These are phyloP conservation scores for Pachypeltis micranthus DNA, from an alignment of 1,140 invertebrate species.

Conservation along the genomic window DNA sequence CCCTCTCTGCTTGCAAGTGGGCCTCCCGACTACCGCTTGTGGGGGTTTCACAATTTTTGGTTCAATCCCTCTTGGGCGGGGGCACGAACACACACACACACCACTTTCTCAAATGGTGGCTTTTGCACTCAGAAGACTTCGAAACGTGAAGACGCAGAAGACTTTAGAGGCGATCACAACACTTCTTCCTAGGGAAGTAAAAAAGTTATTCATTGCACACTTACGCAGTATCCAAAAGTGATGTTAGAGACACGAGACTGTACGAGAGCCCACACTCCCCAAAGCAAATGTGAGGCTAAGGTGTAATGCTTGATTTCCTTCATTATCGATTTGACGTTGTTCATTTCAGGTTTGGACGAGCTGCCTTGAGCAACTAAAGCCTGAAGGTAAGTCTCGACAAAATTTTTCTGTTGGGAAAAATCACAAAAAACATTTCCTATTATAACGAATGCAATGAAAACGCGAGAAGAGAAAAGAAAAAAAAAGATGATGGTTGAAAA, in stretches of 20 bases:
- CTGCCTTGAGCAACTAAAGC: background rate
- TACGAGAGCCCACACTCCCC: slow-evolving; percentile 82
- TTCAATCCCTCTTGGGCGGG: background rate
- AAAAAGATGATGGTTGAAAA: too few relatives aligned
- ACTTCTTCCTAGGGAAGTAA: background rate
- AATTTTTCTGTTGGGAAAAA: slow-evolving; percentile 22
- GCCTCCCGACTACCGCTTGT: too few relatives aligned
- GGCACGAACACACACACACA: too few relatives aligned
- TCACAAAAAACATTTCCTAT: background rate
- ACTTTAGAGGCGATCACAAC: background rate
- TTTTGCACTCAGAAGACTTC: too few relatives aligned
- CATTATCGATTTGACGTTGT: slow-evolving; percentile 38
- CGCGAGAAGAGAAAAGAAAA: background rate
- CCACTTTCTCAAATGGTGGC: too few relatives aligned
- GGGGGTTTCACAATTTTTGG: background rate
- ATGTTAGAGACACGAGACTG: slow-evolving; percentile 80
- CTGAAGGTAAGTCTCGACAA: slow-evolving; percentile 26
- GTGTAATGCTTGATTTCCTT: slow-evolving; percentile 70
- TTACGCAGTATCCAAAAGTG: slow-evolving; percentile 89
- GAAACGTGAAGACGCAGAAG: background rate
- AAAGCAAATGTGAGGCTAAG: slow-evolving; percentile 83
- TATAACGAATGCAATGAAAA: background rate
- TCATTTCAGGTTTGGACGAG: slow-evolving; percentile 13
- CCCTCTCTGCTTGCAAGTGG: too few relatives aligned
- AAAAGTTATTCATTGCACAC: slow-evolving; percentile 27